Conservation (phyloP, 2,888 invertebrate species). For the Prosopocoilus inquinatus region DNA sequence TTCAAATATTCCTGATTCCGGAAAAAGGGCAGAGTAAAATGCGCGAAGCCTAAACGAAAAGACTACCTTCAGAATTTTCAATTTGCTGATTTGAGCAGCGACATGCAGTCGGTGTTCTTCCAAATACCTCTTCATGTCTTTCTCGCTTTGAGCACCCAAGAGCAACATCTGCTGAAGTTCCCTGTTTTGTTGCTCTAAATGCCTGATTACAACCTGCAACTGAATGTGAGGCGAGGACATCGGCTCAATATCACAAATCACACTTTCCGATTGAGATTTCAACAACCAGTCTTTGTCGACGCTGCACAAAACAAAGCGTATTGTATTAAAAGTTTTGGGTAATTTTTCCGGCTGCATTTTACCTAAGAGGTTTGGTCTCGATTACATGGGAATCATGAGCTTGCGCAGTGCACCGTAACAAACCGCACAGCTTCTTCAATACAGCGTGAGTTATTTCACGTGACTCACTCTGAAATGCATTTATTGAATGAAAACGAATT, state of each 20-base stretch:
- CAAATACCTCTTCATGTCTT: slow-evolving; percentile 55
- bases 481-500: slow-evolving; percentile 1
- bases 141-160: slow-evolving; percentile 43
- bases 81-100: slow-evolving; percentile 63
- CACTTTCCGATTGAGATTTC: slow-evolving; percentile 29
- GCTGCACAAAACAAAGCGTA: slow-evolving; percentile 21
- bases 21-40: slow-evolving; percentile 16
- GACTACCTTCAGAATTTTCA: slow-evolving; percentile 64
- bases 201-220: slow-evolving; percentile 68
- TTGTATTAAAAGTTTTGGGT: slow-evolving; percentile 2
- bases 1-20: slow-evolving; percentile 32
- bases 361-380: slow-evolving; percentile 50
- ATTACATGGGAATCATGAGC: slow-evolving; percentile 28
- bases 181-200: slow-evolving; percentile 68
- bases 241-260: slow-evolving; percentile 35
- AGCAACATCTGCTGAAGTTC: slow-evolving; percentile 54
- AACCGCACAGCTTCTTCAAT: slow-evolving; percentile 38
- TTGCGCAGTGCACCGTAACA: slow-evolving; percentile 37
- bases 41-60: not conserved
- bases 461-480: slow-evolving; percentile 28
- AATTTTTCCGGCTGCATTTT: slow-evolving; percentile 20
- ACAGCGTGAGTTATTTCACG: slow-evolving; percentile 32
- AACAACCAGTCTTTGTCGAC: slow-evolving; percentile 32
- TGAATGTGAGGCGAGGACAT: slow-evolving; percentile 59
- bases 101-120: slow-evolving; percentile 64